Evolutionary conservation across 2,797 vertebrate genomes (phyloP).

Genomic region (Eulemur albifrons): DNA sequence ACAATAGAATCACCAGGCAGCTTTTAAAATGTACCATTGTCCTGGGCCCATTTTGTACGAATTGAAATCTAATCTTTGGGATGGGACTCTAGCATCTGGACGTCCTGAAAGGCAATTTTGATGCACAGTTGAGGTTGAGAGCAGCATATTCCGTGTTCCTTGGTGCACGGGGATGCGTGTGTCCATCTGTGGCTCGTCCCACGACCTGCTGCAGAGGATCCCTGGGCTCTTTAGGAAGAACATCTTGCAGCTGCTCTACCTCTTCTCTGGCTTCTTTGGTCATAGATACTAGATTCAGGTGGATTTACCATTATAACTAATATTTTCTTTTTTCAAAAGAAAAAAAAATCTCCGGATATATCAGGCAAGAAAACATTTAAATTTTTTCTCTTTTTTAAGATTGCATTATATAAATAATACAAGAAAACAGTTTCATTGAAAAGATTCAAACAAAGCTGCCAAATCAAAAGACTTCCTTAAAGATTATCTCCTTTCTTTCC

Average conservation of each 20-base stretch:
- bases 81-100: not conserved
- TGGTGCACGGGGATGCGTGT: fast-evolving
- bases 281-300: not conserved
- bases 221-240: not conserved
- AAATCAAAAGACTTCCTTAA: not conserved
- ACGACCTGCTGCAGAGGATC: not conserved
- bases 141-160: too few species aligned
- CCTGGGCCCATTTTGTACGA: not conserved
- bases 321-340: not conserved
- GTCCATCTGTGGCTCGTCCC: not conserved
- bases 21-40: not conserved
- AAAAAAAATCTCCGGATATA: not conserved
- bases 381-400: not conserved
- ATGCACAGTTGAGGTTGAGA: not conserved
- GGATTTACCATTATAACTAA: not conserved
- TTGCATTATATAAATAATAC: not conserved
- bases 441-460: not conserved
- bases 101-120: not conserved
- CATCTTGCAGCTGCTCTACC: not conserved
- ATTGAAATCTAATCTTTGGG: not conserved
- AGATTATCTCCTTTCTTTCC: not conserved
- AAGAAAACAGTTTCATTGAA: not conserved
- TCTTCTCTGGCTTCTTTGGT: not conserved
- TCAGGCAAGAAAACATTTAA: not conserved
- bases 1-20: not conserved